Base-by-base conservation (phyloP, 2,888 invertebrate genomes). In the Ophion ventricosus region DNA sequence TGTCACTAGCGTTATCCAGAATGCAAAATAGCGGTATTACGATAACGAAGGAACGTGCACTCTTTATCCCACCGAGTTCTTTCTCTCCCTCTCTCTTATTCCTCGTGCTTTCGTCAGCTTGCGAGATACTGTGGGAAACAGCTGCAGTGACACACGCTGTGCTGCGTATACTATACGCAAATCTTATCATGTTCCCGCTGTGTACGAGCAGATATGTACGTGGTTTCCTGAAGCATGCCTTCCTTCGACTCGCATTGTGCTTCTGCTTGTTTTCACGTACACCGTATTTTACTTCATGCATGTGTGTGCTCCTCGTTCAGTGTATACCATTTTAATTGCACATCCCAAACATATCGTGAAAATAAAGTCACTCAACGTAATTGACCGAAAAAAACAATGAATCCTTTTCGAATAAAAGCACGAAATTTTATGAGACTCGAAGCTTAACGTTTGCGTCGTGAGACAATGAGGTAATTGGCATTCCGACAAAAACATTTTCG, bases 181-280 rank as follows among this genome's bases (percentile, higher is more conserved):
- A 79, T 83, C 74, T 83, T 83, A 83, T 79, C 83, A 70, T 79
- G 74, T 57, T 40, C 59, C 40, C 29, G 20, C 20, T 59, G 66
- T 43, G 59, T 56, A 35, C 10, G 26, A 14, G 23, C 11, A 66
- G 64, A 56, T 66, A 43, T n/a, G 20, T 43, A 57, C 69, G 61
- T 67, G 35, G 56, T 54, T 78, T 56, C 49, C 49, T 67, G 43
- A 66, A 63, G 64, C 74, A 63, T 73, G 70, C 74, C 70, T 57
- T 74, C 74, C 74, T 61, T 57, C 63, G 74, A 67, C 73, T 83
- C 74, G 63, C 49, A 64, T 81, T 75, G 57, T 64, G 69, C 69
- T 49, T 61, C 49, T 70, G 63, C 54, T 64, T 64, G 64, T 82
- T 76, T 72, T 43, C 23, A 72, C 40, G 66, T 59, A 29, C 66